phyloP scores from a whole-genome alignment of 2,888 invertebrate species.

The Clivina fossor region DNA sequence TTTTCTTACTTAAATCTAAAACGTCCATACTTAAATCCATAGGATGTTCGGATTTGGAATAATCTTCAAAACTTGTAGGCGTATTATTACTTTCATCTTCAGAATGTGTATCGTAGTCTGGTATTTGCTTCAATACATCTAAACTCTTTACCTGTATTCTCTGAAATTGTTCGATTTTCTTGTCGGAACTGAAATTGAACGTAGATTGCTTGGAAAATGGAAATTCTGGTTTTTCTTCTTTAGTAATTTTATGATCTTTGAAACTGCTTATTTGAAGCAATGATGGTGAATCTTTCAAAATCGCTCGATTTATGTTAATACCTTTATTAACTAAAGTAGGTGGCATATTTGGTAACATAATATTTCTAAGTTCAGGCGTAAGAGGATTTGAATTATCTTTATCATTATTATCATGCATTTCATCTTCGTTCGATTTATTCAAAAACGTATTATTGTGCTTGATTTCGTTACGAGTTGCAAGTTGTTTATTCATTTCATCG shows the following conservation, averaged over 20 bases:
- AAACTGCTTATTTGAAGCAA: not conserved
- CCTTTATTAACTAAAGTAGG: conserved; percentile 33
- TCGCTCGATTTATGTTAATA: conserved; percentile 8
- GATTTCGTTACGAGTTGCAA: conserved; percentile 55
- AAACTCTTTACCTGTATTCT: conserved; percentile 60
- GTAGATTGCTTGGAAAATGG: conserved; percentile 23
- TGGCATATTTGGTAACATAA: conserved; percentile 22
- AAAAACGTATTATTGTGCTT: conserved; percentile 51
- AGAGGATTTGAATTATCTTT: conserved; percentile 46
- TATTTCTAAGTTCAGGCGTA: conserved; percentile 37
- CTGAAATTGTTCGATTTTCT: conserved; percentile 43
- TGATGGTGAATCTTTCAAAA: conserved; percentile 14
- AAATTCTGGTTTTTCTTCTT: conserved; percentile 31
- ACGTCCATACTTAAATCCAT: conserved; percentile 70
- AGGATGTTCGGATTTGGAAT: conserved; percentile 40
- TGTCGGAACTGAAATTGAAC: conserved; percentile 34
- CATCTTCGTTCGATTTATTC: conserved; percentile 26
- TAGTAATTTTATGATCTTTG: conserved; percentile 21
- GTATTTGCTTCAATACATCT: conserved; percentile 62
- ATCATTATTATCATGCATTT: conserved; percentile 42
- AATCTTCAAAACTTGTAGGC: conserved; percentile 43
- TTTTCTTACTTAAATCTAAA: conserved; percentile 81
- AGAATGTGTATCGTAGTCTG: conserved; percentile 54
- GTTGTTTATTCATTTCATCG: conserved; percentile 65
- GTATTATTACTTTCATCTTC: conserved; percentile 47